Conservation (phyloP, 2,113 vertebrate genomes). For the Labrus mixtus region DNA sequence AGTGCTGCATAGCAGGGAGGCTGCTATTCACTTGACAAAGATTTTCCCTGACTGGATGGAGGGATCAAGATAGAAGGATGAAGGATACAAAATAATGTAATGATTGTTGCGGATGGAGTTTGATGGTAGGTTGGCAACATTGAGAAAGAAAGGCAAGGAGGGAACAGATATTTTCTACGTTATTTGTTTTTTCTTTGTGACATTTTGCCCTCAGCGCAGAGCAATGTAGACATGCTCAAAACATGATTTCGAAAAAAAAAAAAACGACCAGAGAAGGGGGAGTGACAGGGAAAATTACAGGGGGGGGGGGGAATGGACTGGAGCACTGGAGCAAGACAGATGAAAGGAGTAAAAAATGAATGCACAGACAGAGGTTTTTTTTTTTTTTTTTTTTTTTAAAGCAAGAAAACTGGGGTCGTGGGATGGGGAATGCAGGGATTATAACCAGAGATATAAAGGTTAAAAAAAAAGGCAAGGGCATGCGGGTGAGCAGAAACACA, state of each 20-base stretch:
- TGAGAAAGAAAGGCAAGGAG: not conserved
- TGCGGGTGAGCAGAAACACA: not conserved
- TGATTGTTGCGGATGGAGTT: constrained; percentile 11
- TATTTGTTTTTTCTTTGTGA: constrained; percentile 23
- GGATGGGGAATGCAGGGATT: not conserved
- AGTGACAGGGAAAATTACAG: not conserved
- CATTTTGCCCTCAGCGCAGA: constrained; percentile 44
- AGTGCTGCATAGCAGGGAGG: constrained; percentile 70
- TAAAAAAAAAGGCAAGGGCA: not conserved
- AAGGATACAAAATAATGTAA: constrained; percentile 6
- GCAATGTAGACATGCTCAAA: constrained; percentile 18
- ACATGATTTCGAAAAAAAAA: constrained; percentile 18
- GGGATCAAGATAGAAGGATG: constrained; percentile 23
- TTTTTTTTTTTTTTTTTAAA: not conserved
- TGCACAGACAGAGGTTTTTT: too few species aligned
- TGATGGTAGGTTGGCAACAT: not conserved
- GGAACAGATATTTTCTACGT: constrained; percentile 16
- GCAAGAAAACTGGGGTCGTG: not conserved
- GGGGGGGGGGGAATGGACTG: too few species aligned
- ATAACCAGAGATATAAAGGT: not conserved
- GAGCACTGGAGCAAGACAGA: not conserved
- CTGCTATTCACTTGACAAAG: constrained; percentile 78
- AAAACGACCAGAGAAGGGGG: constrained; percentile 1
- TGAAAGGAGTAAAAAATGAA: constrained; percentile 1
- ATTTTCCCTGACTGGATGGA: constrained; percentile 27